These are phyloP conservation scores for Epizoanthus rinbou DNA, from an alignment of 92 coral and sea anemone genomes.

Conservation along the genomic window DNA sequence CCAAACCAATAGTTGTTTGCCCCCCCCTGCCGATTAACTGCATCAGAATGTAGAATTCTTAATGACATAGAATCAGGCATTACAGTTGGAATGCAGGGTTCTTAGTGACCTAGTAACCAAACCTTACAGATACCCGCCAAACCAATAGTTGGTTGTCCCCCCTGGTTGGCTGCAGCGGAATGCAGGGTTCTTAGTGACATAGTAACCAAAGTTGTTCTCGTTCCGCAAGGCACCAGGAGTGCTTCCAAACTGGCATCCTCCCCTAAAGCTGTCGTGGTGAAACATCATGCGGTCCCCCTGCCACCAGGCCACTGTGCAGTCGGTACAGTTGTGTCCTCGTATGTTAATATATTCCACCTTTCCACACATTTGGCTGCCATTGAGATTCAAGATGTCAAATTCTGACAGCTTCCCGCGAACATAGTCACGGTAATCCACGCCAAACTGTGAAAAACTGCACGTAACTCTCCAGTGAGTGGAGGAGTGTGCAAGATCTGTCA, in stretches of 20 bases:
- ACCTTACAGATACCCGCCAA: conserved; percentile 24
- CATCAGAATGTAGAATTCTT: not conserved
- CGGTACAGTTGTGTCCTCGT: conserved; percentile 45
- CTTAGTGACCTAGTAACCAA: conserved; percentile 15
- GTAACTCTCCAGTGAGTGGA: conserved; percentile 55
- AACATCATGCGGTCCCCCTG: conserved; percentile 5
- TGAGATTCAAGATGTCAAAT: conserved; percentile 4
- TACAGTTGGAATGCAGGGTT: conserved; percentile 14
- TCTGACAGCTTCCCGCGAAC: conserved; percentile 12
- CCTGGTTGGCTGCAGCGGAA: conserved; percentile 25
- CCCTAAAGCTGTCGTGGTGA: conserved; percentile 31
- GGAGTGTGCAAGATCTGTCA: too few relatives aligned
- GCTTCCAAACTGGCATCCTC: conserved; percentile 32
- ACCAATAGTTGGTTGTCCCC: conserved; percentile 36
- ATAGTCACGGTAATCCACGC: conserved; percentile 43
- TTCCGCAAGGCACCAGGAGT: not conserved
- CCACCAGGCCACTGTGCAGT: conserved; percentile 52
- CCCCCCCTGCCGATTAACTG: too few relatives aligned
- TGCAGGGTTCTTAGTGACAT: conserved; percentile 6
- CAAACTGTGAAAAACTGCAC: conserved; percentile 34
- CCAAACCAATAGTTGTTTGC: too few relatives aligned
- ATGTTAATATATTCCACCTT: conserved; percentile 44
- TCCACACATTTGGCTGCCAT: not conserved
- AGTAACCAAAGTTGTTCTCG: conserved; percentile 39
- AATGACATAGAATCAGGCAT: conserved; percentile 26